phyloP scores from a whole-genome alignment of 2,888 invertebrate species.

The Cataglyphis rosenhaueri region DNA sequence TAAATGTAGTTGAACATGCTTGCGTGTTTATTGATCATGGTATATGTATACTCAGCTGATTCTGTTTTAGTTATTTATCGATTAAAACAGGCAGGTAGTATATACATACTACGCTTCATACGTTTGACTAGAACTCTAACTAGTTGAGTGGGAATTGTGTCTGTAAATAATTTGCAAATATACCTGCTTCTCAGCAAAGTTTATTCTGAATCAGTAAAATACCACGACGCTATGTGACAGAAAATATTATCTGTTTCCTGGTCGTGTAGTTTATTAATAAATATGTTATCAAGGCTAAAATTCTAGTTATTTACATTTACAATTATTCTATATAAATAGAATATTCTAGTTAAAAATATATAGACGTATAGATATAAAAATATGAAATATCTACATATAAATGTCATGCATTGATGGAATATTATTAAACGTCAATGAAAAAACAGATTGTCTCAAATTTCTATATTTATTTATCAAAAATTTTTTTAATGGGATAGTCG shows the following conservation, averaged over 20 bases:
- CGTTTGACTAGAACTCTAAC: slow-evolving; percentile 5
- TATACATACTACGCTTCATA: neutral
- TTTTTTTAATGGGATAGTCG: neutral
- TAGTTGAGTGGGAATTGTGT: neutral
- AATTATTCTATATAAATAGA: neutral
- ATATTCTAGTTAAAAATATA: neutral
- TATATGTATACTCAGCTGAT: neutral
- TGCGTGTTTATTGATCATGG: slow-evolving; percentile 31
- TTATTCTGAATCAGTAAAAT: neutral
- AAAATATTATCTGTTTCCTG: neutral
- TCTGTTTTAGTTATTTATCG: slow-evolving; percentile 26
- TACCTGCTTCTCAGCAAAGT: neutral
- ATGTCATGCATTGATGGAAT: neutral
- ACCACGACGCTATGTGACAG: neutral
- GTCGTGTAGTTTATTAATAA: neutral
- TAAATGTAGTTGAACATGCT: slow-evolving; percentile 10
- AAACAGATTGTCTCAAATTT: neutral
- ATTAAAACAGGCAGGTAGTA: neutral
- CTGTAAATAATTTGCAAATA: neutral
- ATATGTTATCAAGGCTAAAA: neutral
- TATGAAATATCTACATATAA: neutral
- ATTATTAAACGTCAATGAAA: neutral
- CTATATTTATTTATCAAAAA: neutral
- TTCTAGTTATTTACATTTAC: neutral
- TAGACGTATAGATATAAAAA: neutral